These are phyloP conservation scores for Heliconius congener DNA, from an alignment of 1,140 invertebrate species.

Conservation along the genomic window DNA sequence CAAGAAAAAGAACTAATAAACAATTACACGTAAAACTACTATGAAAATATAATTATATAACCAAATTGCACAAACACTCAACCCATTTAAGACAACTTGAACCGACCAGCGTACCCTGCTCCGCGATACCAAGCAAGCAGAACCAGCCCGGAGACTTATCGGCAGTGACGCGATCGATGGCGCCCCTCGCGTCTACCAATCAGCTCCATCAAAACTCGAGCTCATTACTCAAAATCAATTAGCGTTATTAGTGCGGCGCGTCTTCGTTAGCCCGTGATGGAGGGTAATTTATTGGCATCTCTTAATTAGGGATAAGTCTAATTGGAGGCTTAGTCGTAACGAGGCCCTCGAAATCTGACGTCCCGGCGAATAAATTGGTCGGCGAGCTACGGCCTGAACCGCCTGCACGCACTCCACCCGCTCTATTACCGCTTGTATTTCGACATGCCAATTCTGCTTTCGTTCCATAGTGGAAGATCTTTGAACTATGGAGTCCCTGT, in stretches of 20 bases:
- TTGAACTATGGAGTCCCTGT: conserved; percentile 9
- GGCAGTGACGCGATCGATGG: conserved; percentile 57
- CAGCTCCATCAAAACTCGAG: conserved; percentile 78
- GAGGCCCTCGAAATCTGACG: conserved; percentile 81
- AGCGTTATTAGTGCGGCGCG: conserved; percentile 80
- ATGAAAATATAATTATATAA: conserved; percentile 31
- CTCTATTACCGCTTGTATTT: conserved; percentile 65
- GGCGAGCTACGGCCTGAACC: conserved; percentile 47
- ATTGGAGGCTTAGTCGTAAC: conserved; percentile 82
- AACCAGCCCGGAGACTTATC: conserved; percentile 35
- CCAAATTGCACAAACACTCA: conserved; percentile 29
- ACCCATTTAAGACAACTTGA: conserved; percentile 33
- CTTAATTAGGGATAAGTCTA: conserved; percentile 83
- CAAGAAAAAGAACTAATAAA: neutral
- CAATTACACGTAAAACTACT: neutral
- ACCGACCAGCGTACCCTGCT: conserved; percentile 31
- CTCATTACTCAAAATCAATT: conserved; percentile 82
- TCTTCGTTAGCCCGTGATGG: conserved; percentile 81
- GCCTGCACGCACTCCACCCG: conserved; percentile 57
- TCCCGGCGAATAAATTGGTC: conserved; percentile 78
- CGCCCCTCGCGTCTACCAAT: conserved; percentile 61
- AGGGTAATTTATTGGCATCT: conserved; percentile 83
- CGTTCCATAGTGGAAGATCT: conserved; percentile 14
- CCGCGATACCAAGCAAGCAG: conserved; percentile 31
- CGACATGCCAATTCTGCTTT: conserved; percentile 59